Evolutionary conservation across 2,113 vertebrate species (phyloP).

Genomic region (Hippopotamus amphibius): DNA sequence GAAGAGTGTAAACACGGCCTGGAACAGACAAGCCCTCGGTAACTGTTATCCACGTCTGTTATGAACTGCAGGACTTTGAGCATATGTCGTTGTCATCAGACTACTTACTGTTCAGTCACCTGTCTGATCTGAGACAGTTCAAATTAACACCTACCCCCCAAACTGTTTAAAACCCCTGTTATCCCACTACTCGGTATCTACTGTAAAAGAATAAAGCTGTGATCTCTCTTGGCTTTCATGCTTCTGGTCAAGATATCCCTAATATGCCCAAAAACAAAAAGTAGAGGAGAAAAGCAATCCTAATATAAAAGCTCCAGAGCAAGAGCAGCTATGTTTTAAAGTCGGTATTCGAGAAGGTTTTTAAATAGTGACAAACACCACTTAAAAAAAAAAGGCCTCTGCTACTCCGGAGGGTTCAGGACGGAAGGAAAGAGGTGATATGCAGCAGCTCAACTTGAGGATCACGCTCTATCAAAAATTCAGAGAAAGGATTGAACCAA

Average conservation of each 20-base stretch:
- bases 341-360: neutral
- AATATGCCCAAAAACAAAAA: neutral
- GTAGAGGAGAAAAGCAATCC: neutral
- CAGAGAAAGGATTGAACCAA: neutral
- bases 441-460: neutral
- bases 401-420: neutral
- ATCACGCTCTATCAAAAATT: neutral
- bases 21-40: neutral
- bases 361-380: slow-evolving; percentile 13
- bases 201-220: neutral
- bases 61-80: neutral
- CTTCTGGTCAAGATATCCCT: neutral
- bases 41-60: neutral
- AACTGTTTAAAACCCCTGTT: neutral
- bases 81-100: neutral
- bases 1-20: neutral
- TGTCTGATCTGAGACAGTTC: neutral
- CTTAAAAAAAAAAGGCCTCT: neutral
- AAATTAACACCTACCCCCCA: neutral
- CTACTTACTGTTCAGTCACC: neutral
- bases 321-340: neutral
- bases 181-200: neutral
- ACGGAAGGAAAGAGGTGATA: neutral
- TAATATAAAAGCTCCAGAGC: neutral
- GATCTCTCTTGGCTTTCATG: neutral